Evolutionary conservation across 2,888 invertebrate genomes (phyloP).

Genomic region (Plebejus melissa): DNA sequence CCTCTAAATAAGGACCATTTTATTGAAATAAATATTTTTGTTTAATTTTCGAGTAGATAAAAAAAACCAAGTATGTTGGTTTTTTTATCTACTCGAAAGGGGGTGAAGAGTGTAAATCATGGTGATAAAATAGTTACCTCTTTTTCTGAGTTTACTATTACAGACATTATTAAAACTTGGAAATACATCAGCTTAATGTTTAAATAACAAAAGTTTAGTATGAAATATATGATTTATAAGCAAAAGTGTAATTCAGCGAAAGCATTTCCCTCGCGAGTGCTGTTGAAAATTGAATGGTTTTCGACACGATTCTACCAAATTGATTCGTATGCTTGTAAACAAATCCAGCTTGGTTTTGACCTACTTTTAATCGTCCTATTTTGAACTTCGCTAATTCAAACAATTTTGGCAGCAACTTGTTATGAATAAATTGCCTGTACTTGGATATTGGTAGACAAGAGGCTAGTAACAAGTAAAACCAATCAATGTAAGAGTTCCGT

Average conservation of each 20-base stretch:
- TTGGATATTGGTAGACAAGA: neutral
- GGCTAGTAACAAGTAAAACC: neutral
- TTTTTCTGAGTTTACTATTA: no score
- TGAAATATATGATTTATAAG: neutral
- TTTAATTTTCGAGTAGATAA: no score
- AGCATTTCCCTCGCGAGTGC: slow-evolving; percentile 5
- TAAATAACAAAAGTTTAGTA: neutral
- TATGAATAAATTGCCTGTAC: neutral
- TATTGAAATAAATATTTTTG: no score
- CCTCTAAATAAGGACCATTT: no score
- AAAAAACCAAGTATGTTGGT: no score
- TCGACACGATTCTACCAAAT: slow-evolving; percentile 23
- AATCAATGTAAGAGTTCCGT: neutral
- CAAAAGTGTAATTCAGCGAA: neutral
- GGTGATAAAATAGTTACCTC: no score
- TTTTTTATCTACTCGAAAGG: no score
- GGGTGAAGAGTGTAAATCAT: no score
- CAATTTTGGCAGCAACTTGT: neutral
- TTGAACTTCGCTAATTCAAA: slow-evolving; percentile 10
- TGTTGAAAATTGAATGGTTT: slow-evolving; percentile 12
- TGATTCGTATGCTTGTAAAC: slow-evolving; percentile 21
- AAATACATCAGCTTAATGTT: neutral
- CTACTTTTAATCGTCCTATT: slow-evolving; percentile 16
- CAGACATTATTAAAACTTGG: no score
- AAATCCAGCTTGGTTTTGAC: slow-evolving; percentile 17